Base-by-base conservation (phyloP, 2,113 vertebrate species). In the Oncorhynchus mykiss region DNA sequence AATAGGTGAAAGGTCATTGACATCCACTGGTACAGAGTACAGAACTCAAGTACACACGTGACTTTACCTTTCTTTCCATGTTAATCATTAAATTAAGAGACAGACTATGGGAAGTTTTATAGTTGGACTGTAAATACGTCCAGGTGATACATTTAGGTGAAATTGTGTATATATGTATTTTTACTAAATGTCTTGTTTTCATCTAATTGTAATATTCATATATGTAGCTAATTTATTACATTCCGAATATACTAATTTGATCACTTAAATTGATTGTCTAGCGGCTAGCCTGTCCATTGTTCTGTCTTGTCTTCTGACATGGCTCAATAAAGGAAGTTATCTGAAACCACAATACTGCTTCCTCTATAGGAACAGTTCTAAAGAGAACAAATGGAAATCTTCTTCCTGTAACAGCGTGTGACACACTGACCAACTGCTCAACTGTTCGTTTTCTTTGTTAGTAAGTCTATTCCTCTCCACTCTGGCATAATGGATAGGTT, bases 271-370 rank as follows among this genome's bases (percentile, higher is more conserved):
- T 20, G 5, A 18, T 20, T 57, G 54, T 57, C 54, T 57, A 18
- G 39, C 8, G 18, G 18, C 54, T 57, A 18, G 39, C 8, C 54
- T 57, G 1, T 57, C 54, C 2, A 2, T 57, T 18, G 54, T 57
- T 25, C 39, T 74, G n/a, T 20, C 18, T 59, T 67, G 71, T 71
- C 59, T 24, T 75, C 20, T 70, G 8, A 70, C 8, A 9, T 2
- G 13, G 34, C 54, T 5, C 51, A 57, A 60, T 70, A 48, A 77
- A 88, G 87, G 87, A 90, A 87, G 86, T 78, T 60, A 24, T 64
- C 14, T 65, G 73, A 62, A 78, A 74, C 79, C 39, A 69, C 72
- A 73, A 57, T 49, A 25, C 69, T 8, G 68, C 68, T 78, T 80
- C 79, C 78, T 75, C 67, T 11, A 45, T 64, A 69, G 31, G 1